These are phyloP conservation scores for Acanthosepion esculentum DNA, from an alignment of 2,888 invertebrate species.

Conservation along the genomic window DNA sequence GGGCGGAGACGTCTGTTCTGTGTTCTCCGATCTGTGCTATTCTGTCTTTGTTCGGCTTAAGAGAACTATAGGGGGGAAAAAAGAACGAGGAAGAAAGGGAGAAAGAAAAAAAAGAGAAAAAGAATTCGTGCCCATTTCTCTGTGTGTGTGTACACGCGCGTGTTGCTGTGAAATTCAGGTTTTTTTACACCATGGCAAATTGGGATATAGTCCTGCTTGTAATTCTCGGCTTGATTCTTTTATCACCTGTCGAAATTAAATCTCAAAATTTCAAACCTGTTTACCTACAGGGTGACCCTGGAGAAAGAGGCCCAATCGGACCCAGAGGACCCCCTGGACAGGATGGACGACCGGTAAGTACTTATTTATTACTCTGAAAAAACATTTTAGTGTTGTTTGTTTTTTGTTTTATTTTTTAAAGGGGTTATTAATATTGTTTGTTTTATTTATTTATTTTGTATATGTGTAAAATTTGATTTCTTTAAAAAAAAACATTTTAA, in stretches of 20 bases:
- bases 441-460: too few relatives aligned
- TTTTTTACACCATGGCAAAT: slow-evolving; percentile 24
- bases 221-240: neutral
- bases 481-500: too few relatives aligned
- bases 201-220: neutral
- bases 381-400: neutral
- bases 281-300: slow-evolving; percentile 60
- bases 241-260: slow-evolving; percentile 40
- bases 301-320: slow-evolving; percentile 73
- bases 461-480: too few relatives aligned
- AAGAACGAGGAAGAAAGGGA: neutral
- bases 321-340: slow-evolving; percentile 63
- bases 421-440: too few relatives aligned
- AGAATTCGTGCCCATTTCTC: neutral
- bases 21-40: neutral
- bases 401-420: neutral
- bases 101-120: neutral
- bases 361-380: neutral
- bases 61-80: neutral
- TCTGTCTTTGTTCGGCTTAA: neutral
- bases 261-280: slow-evolving; percentile 40
- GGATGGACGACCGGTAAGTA: slow-evolving; percentile 66
- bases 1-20: neutral
- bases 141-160: neutral
- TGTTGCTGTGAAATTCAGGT: neutral